Base-by-base conservation (phyloP, 2,888 invertebrate species). In the Corbicula japonica region DNA sequence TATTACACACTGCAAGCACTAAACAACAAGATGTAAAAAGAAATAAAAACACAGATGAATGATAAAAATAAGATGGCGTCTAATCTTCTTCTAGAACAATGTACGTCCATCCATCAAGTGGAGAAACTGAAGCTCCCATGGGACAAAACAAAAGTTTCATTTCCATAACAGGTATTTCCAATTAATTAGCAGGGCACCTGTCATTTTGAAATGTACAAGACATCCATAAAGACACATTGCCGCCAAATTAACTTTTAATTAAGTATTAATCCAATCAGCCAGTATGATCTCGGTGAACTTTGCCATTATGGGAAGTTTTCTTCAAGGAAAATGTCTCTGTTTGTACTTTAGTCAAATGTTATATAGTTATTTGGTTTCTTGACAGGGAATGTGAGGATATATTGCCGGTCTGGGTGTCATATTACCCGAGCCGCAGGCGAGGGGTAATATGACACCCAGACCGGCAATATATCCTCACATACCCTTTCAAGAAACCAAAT, bases 121-220 rank as follows among this genome's bases (percentile, higher is more conserved):
- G 12, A 35, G 71, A 54, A 72, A 62, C 61, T 6, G 62, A 72
- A 72, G 62, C 71, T 63, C 52, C 63, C 54, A 21, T 41, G 52
- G 52, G 62, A 66, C 66, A 63, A 69, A 76, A 76, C 76, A 71
- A 70, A 76, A 62, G 60, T 46, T 71, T 76, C 70, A 73, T 73
- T 72, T 73, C 68, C 68, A 62, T 73, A 77, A 68, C 77, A 77
- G 72, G 77, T 77, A 79, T 65, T 65, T 65, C 70, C 70, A 79
- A 79, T 79, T 79, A 79, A 79, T 79, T 79, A 79, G 69, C 61
- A n/a, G 56, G 65, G 79, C 79, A 74, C 75, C 72, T 77, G 77
- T 77, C 73, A 60, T 26, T 50, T 54, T 73, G 69, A 52, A 62
- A 60, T 62, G 46, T 66, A 65, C 60, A 58, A 63, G 70, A 56